Conservation (phyloP, 1,140 invertebrate species). For the Zaprionus inermis region DNA sequence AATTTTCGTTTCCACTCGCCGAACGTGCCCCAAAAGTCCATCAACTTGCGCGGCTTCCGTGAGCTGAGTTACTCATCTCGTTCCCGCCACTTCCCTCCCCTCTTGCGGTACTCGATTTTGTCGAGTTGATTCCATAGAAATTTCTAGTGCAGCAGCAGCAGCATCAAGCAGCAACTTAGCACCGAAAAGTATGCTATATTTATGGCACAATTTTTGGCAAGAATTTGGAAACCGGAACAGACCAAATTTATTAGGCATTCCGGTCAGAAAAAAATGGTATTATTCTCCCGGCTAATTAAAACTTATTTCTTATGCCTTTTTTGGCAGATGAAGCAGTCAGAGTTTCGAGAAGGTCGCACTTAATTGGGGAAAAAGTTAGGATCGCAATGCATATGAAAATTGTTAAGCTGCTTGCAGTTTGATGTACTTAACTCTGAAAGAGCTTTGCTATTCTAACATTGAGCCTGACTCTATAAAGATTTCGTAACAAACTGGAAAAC, state of each 20-base stretch:
- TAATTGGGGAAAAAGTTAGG: not conserved
- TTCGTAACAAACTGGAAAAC: not conserved
- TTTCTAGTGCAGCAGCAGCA: not conserved
- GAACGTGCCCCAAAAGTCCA: slow-evolving; percentile 16
- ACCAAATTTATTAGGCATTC: not conserved
- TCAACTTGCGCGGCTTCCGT: slow-evolving; percentile 26
- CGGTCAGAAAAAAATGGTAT: slow-evolving; percentile 17
- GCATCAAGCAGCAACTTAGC: not conserved
- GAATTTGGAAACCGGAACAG: not conserved
- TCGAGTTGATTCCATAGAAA: slow-evolving; percentile 2
- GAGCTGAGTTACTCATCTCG: not conserved
- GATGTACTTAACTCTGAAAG: not conserved
- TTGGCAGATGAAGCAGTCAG: slow-evolving; percentile 36
- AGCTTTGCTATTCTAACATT: not conserved
- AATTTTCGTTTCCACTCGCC: slow-evolving; percentile 24
- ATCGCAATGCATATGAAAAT: not conserved
- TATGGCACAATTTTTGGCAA: not conserved
- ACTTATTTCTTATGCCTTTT: slow-evolving; percentile 59
- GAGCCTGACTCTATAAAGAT: not conserved
- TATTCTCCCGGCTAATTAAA: slow-evolving; percentile 58
- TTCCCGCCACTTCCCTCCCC: not conserved
- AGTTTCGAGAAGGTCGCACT: too few relatives aligned
- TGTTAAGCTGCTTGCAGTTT: not conserved
- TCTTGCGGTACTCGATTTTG: not conserved
- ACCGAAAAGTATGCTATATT: not conserved